phyloP scores from a whole-genome alignment of 2,113 vertebrate species.

The Ceyx cyanopectus region DNA sequence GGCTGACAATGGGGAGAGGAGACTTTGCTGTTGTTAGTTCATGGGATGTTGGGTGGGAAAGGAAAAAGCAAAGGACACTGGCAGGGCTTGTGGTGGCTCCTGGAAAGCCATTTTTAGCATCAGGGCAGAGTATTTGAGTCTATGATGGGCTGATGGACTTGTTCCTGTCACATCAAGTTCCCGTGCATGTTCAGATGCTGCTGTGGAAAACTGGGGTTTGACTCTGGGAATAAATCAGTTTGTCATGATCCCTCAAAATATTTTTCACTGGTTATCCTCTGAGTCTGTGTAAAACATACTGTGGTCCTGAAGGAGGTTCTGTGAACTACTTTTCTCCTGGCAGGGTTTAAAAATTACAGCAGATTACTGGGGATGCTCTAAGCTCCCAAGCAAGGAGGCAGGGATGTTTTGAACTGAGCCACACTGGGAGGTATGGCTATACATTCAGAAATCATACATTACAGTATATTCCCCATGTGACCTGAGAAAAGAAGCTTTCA shows the following conservation, averaged over 20 bases:
- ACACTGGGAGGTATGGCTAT: background rate
- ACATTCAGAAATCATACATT: background rate
- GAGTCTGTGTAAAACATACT: background rate
- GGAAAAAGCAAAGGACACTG: rapidly evolving
- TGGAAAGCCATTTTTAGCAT: background rate
- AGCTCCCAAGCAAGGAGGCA: background rate
- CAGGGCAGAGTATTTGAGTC: background rate
- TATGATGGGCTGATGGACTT: background rate
- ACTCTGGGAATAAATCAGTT: background rate
- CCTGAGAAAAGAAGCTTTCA: background rate
- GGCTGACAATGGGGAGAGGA: background rate
- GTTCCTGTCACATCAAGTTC: background rate
- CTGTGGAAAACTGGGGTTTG: background rate
- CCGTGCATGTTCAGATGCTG: background rate
- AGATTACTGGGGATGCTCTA: background rate
- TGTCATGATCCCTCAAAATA: background rate
- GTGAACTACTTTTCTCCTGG: background rate
- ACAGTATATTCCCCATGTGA: background rate
- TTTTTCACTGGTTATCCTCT: background rate
- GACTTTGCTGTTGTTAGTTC: background rate
- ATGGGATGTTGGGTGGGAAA: background rate
- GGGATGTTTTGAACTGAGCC: background rate
- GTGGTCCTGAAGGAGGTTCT: background rate
- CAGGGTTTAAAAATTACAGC: background rate
- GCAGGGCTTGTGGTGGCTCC: background rate